Base-by-base conservation (phyloP, 2,888 invertebrate species). In the Oxycera nigricornis region DNA sequence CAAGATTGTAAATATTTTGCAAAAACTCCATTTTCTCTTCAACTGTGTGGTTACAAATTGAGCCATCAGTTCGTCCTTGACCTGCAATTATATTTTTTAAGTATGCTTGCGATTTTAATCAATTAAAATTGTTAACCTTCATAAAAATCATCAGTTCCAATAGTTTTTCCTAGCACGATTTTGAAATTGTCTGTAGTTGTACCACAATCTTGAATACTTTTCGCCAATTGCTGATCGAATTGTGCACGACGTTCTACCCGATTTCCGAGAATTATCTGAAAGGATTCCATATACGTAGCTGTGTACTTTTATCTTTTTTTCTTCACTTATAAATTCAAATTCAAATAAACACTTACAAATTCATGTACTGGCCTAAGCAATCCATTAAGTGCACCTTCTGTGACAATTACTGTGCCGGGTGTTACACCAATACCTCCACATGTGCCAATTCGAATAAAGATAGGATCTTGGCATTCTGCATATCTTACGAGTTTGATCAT, bases 401-500 rank as follows among this genome's bases (percentile, higher is more conserved):
- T 93, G 61, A 98, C 92, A 61, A 98, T 91, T 31, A 98, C 95
- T 6, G 96, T 96, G 1, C 97, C 98, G 0, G 94, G 93, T 80
- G 93, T 93, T 52, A 95, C 87, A 74, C 96, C 97, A 76, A 98
- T 88, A 11, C 97, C 97, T 0, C 98, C 98, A 80, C 96, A 95
- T 0, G 98, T 98, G 28, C 93, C 93, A 78, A 98, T 92, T 78
- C 98, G 89, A 86, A 98, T 92, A 88, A 98, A 96, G 72, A 95
- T 88, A 0, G 97, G 96, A 85, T 95, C 94, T 72, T 88, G 88
- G 74, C 91, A 93, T 81, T 90, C 91, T n/a, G 98, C 97, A 82
- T 95, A 94, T 82, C 91, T 91, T 89, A 98, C 93, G 79, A 99
- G 87, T 87, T 98, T 99, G 80, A 98, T 94, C 72, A 97, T 88